These are phyloP conservation scores for Numida meleagris DNA, from an alignment of 2,113 vertebrate species.

Conservation along the genomic window DNA sequence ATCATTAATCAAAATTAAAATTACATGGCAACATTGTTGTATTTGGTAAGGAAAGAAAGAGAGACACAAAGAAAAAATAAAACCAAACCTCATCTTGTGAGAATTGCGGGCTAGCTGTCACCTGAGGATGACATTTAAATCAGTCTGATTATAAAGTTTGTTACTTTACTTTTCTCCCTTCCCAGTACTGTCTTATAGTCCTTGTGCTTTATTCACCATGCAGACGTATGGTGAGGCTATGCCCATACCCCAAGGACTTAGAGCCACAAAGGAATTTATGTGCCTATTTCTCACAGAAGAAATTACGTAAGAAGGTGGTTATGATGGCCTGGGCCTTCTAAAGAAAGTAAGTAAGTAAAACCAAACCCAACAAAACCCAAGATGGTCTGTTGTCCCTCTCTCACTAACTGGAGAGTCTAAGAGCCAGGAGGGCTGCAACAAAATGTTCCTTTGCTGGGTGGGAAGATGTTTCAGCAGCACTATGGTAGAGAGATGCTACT, in stretches of 20 bases:
- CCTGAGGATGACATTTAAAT: background rate
- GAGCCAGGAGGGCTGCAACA: rapidly evolving
- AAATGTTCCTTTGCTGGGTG: background rate
- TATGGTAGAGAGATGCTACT: background rate
- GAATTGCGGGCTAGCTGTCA: background rate
- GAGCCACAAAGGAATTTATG: background rate
- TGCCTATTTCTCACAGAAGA: background rate
- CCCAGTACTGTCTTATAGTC: background rate
- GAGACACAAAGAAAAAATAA: background rate
- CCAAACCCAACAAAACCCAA: background rate
- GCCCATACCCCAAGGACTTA: background rate
- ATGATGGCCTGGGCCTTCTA: background rate
- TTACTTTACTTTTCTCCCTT: background rate
- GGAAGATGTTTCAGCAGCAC: background rate
- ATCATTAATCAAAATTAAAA: background rate
- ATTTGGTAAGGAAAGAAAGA: background rate
- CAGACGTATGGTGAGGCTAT: background rate
- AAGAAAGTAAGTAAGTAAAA: background rate
- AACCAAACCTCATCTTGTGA: background rate
- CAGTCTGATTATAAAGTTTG: background rate
- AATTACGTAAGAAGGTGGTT: background rate
- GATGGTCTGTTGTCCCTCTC: background rate
- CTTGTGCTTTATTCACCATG: background rate
- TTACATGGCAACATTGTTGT: background rate
- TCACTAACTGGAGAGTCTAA: background rate